A percentile compares a stretch with the other conserved stretches of the same genome.
Evolutionary conservation across 2,113 vertebrate genomes (phyloP).

Genomic region (Ancistrus triradiatus): DNA sequence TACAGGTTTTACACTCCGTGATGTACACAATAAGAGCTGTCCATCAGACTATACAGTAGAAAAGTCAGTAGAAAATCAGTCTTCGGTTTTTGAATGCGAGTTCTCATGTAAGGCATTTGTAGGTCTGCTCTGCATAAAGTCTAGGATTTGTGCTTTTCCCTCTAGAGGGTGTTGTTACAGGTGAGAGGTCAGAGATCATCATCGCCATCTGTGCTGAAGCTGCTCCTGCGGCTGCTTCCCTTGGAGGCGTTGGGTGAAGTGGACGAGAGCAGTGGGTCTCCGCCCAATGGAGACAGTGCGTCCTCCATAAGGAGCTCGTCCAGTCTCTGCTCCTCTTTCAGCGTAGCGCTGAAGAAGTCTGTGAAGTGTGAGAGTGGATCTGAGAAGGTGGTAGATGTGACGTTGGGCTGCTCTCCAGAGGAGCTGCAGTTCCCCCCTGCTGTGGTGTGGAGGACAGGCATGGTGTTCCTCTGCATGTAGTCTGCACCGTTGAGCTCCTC

Average conservation of each 20-base stretch:
- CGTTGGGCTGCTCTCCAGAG: conserved; percentile 60
- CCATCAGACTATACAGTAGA: conserved; percentile 17
- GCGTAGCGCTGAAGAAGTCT: conserved; percentile 88
- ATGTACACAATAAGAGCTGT: conserved; percentile 10
- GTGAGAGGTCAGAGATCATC: conserved; percentile 71
- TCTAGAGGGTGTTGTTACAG: background rate
- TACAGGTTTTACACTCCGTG: conserved; percentile 13
- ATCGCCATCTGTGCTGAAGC: conserved; percentile 86
- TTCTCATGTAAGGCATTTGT: too few relatives aligned
- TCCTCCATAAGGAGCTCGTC: conserved; percentile 84
- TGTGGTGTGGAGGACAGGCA: conserved; percentile 49
- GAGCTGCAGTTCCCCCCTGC: conserved; percentile 38
- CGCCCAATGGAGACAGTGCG: conserved; percentile 80
- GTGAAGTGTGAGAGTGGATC: conserved; percentile 96
- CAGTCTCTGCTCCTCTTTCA: conserved; percentile 88
- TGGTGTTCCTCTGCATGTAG: conserved; percentile 69
- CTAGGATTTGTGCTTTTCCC: background rate
- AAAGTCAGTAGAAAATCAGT: conserved; percentile 13
- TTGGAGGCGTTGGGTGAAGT: conserved; percentile 84
- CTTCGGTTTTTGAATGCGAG: conserved; percentile 20
- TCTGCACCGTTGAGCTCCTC: conserved; percentile 75
- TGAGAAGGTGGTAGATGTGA: conserved; percentile 76
- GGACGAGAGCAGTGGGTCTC: conserved; percentile 86
- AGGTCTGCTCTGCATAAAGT: conserved; percentile 5
- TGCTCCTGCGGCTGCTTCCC: conserved; percentile 89